These are phyloP conservation scores for Ylistrum balloti DNA, from an alignment of 1,140 invertebrate species.

Conservation along the genomic window DNA sequence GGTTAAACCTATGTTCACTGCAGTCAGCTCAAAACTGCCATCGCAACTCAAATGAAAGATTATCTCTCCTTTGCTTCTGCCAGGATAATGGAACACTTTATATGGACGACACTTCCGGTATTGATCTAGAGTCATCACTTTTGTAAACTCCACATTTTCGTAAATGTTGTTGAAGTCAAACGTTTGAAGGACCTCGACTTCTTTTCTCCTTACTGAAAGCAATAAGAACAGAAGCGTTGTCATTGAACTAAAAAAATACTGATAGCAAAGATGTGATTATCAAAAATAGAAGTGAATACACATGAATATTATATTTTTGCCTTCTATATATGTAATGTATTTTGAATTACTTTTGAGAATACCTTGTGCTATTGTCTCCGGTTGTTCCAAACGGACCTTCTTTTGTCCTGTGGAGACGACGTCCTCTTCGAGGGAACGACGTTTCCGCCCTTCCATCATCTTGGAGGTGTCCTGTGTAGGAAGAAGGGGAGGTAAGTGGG, in stretches of 20 bases:
- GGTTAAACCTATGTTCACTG: slow-evolving; percentile 42
- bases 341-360: neutral
- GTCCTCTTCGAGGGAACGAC: neutral
- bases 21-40: neutral
- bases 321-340: neutral
- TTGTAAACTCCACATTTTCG: slow-evolving; percentile 42
- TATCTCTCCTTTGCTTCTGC: slow-evolving; percentile 46
- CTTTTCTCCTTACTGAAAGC: neutral
- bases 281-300: no score
- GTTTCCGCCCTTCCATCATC: slow-evolving; percentile 7
- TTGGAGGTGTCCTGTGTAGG: neutral
- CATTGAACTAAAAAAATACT: neutral
- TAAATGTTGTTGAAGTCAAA: neutral
- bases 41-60: slow-evolving; percentile 7
- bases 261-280: no score
- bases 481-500: neutral
- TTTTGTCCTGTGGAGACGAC: neutral
- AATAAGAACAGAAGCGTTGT: neutral
- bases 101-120: slow-evolving; percentile 55
- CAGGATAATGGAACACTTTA: slow-evolving; percentile 52
- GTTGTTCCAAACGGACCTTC: neutral
- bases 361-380: neutral
- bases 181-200: slow-evolving; percentile 32
- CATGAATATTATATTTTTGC: no score
- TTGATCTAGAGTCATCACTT: slow-evolving; percentile 47